Evolutionary conservation across 2,113 vertebrate genomes (phyloP), one percentile per base, ranked within the genome.

Genomic region (Nycticryphes semicollaris): DNA sequence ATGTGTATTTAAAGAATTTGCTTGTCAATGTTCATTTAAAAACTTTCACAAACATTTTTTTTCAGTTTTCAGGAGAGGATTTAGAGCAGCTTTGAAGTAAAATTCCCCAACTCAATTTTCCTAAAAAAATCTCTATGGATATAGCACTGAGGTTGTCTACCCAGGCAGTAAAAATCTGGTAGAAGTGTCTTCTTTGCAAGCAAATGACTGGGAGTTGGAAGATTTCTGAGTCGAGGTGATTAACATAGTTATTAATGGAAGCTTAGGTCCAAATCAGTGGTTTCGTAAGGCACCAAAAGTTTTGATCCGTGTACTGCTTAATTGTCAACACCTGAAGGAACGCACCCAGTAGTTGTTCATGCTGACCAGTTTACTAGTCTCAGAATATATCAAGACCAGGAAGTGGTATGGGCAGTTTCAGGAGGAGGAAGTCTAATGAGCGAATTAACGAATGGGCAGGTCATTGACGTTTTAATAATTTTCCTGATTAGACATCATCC

Each of bases 1-100:
- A 74, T 87, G 22, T 82, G 25, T 89, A 79, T 94, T 94, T 93
- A 92, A 93, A 92, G 85, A 82, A 82, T 28, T 41, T 76, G 25
- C 41, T 85, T 81, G 51, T 76, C 77, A 67, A 9, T 54, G 50
- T 76, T 94, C n/a, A 43, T 80, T 95, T 85, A 12, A 89, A 76
- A 92, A 67, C 69, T 90, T 93, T 84, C 48, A 54, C 22, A 78
- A 62, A 4, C 17, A 8, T 41, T 67, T 81, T 47, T 81, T 90
- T 89, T 60, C 30, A 25, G 17, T 59, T 93, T 92, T 62, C 51
- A 45, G 48, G 27, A 21, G 14, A 84, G 86, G 22, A 62, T 73
- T 94, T 87, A 79, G 24, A 73, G 67, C 33, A 73, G 14, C 16
- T 79, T 82, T 67, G 35, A 54, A 95, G 30, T 73, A 72, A 60